Evolutionary conservation across 1,140 invertebrate species (phyloP).

Genomic region (Euglossa dilemma): DNA sequence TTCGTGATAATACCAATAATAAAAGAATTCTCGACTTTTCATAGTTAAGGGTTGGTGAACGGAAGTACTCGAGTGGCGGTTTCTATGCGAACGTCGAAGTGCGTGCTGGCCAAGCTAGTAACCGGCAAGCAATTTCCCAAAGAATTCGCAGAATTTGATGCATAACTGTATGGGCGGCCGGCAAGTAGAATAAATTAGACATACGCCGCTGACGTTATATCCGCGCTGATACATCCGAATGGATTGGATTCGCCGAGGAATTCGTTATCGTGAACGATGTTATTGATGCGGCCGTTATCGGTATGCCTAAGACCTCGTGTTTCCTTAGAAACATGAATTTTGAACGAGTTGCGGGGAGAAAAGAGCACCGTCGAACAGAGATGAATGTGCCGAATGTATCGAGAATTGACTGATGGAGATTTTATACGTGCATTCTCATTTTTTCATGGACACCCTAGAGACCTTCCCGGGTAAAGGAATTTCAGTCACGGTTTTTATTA

Average conservation of each 20-base stretch:
- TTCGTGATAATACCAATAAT: no score
- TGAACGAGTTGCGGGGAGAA: neutral
- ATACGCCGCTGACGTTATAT: conserved; percentile 34
- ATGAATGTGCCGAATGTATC: neutral
- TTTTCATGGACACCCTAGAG: no score
- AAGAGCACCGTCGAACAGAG: neutral
- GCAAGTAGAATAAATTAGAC: conserved; percentile 71
- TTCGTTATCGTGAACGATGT: conserved; percentile 1
- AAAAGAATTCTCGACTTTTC: conserved; percentile 42
- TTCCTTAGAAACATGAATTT: conserved; percentile 4
- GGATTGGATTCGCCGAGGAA: conserved; percentile 27
- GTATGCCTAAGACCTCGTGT: neutral
- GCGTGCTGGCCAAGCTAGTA: conserved; percentile 16
- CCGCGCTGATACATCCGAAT: conserved; percentile 29
- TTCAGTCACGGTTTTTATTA: no score
- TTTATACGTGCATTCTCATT: no score
- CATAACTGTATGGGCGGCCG: conserved; percentile 64
- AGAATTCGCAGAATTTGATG: conserved; percentile 75
- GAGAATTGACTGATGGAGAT: no score
- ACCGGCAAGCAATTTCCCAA: conserved; percentile 67
- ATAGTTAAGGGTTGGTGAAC: conserved; percentile 56
- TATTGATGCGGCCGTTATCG: neutral
- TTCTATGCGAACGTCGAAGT: conserved; percentile 67
- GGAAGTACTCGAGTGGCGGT: conserved; percentile 54
- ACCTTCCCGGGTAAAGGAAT: no score